A percentile compares a stretch with the other conserved stretches of the same genome.
These are phyloP conservation scores for Netelia inedita DNA, from an alignment of 2,888 invertebrate species.

Conservation along the genomic window DNA sequence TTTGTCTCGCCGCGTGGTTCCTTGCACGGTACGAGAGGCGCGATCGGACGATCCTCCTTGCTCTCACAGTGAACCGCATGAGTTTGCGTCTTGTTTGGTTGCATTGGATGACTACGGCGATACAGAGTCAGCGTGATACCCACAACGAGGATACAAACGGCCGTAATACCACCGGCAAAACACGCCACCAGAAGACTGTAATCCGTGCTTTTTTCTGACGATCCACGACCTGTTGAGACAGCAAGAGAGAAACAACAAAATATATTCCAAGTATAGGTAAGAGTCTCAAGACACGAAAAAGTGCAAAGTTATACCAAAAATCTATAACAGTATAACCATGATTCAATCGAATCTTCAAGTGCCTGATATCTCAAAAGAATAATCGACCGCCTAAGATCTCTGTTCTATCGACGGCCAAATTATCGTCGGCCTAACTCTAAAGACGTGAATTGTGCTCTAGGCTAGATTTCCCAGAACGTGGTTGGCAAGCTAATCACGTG, in stretches of 20 bases:
- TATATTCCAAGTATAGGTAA: not conserved
- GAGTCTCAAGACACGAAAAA: slow-evolving; percentile 2
- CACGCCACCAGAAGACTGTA: slow-evolving; percentile 82
- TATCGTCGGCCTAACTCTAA: not conserved
- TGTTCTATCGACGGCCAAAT: not conserved
- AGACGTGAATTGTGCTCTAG: slow-evolving; percentile 23
- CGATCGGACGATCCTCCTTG: slow-evolving; percentile 65
- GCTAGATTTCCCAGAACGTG: slow-evolving; percentile 46
- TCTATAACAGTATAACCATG: slow-evolving; percentile 18
- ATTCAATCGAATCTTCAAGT: slow-evolving; percentile 5
- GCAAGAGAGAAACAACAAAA: slow-evolving; percentile 52
- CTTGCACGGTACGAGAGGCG: slow-evolving; percentile 49
- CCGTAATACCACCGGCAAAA: slow-evolving; percentile 82
- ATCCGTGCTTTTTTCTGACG: slow-evolving; percentile 76
- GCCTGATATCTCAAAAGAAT: slow-evolving; percentile 12
- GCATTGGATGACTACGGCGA: slow-evolving; percentile 77
- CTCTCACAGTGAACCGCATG: slow-evolving; percentile 73
- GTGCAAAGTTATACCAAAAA: slow-evolving; percentile 10
- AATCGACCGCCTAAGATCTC: not conserved
- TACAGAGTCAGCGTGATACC: slow-evolving; percentile 81
- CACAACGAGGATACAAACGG: slow-evolving; percentile 81
- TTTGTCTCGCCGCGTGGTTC: slow-evolving; percentile 50
- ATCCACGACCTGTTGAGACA: slow-evolving; percentile 78
- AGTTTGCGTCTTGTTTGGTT: slow-evolving; percentile 75
- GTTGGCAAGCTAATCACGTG: slow-evolving; percentile 46